A percentile compares a stretch with the other conserved stretches of the same genome.
phyloP scores from a whole-genome alignment of 2,797 vertebrate genomes.

The Lateolabrax maculatus region DNA sequence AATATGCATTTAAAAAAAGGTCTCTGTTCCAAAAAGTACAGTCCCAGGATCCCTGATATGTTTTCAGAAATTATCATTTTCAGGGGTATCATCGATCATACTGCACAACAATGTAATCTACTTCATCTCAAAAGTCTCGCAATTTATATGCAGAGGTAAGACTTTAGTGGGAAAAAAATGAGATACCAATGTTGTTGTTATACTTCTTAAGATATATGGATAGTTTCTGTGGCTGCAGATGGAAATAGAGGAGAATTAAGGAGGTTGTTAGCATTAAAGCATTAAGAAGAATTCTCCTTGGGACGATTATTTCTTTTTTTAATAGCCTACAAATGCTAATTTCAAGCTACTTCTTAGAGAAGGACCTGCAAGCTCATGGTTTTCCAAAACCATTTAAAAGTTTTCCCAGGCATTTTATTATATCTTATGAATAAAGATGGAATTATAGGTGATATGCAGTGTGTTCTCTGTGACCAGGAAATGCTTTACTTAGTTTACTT shows the following conservation, averaged over 20 bases:
- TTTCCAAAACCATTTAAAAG: constrained; percentile 39
- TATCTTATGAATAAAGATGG: constrained; percentile 19
- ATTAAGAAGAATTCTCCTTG: constrained; percentile 38
- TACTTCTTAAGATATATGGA: constrained; percentile 54
- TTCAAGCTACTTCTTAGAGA: constrained; percentile 41
- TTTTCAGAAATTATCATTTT: constrained; percentile 69
- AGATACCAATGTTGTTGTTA: constrained; percentile 52
- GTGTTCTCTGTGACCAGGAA: constrained; percentile 20
- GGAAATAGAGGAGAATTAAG: constrained; percentile 51
- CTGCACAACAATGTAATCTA: constrained; percentile 74
- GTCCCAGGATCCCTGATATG: constrained; percentile 47
- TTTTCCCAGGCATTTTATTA: constrained; percentile 30
- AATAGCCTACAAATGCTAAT: constrained; percentile 38
- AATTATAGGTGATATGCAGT: constrained; percentile 30
- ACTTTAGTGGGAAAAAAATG: constrained; percentile 48
- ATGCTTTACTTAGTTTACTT: constrained; percentile 38
- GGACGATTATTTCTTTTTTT: constrained; percentile 20
- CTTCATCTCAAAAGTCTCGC: constrained; percentile 67
- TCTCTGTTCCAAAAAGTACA: constrained; percentile 39
- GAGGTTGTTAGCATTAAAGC: constrained; percentile 51
- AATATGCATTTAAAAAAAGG: constrained; percentile 44
- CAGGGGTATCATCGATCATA: constrained; percentile 67
- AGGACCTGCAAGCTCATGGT: constrained; percentile 35
- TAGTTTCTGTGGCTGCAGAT: constrained; percentile 41
- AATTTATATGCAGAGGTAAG: constrained; percentile 67